Evolutionary conservation across 2,797 vertebrate genomes (phyloP), one percentile per base, ranked within the genome.

Genomic region (Sciurus carolinensis): DNA sequence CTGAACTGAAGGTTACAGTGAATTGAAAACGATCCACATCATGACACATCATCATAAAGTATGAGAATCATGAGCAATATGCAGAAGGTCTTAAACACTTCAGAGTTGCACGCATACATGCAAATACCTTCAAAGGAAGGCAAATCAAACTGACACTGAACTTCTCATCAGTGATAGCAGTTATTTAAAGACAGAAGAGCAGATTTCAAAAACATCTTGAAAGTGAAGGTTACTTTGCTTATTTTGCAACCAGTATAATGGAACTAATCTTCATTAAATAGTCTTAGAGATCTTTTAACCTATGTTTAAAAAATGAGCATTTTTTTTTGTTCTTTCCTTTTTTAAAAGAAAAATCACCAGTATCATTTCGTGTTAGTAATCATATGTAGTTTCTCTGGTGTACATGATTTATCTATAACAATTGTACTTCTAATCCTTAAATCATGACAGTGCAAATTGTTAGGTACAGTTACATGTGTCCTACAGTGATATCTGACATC

Each of bases 251-350:
- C 77, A 87, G 24, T 79, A 28, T 71, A 76, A 72, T 82, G 75
- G 52, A 13, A 90, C 26, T 87, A 54, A 71, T 59, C 28, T 7
- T 92, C 36, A 47, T 18, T 81, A 50, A 86, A 69, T 76, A 52
- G 24, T 52, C 42, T 47, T 71, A 66, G 62, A 66, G 71, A 66
- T 36, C 4, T 52, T 75, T 76, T 69, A 81, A 52, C 47, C 6
- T 72, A 22, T 20, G 66, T 80, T 90, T 76, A 2, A 76, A 92
- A 92, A 84, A 67, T 66, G 79, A 92, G 44, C 14, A 87, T 39
- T 76, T 18, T 44, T 93, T 91, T 90, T 36, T 90, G 26, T 36
- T 84, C 22, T 89, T 69, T 64, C 8, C 39, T 90, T 76, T 67
- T 4, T 36, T 8, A 28, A 69, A 72, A 77, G 81, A 50, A 57